Conservation (phyloP, 37 sponge, comb jelly and placozoan genomes). For the Halisarca cf. caerulea region DNA sequence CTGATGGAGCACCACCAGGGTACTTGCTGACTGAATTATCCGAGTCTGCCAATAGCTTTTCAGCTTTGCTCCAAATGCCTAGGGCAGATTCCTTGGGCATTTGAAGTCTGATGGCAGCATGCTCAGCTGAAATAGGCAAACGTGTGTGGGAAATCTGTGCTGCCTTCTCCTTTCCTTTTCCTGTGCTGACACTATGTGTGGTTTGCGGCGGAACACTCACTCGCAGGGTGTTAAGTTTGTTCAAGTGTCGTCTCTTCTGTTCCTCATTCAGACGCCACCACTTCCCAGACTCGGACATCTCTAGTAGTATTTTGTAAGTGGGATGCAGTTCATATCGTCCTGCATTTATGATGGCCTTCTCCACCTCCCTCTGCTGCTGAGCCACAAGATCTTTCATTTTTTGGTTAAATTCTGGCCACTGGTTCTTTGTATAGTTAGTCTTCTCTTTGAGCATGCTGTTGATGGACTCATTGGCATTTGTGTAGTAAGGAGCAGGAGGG, state of each 20-base stretch:
- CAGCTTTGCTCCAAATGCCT: neutral
- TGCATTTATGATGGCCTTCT: neutral
- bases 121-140: neutral
- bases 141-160: too few relatives aligned
- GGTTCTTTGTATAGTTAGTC: neutral
- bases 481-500: neutral
- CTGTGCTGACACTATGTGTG: too few relatives aligned
- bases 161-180: too few relatives aligned
- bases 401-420: neutral
- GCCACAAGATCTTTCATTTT: neutral
- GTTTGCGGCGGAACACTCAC: too few relatives aligned
- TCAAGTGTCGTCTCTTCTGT: neutral
- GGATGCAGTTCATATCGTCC: neutral
- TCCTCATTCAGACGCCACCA: neutral
- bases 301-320: neutral
- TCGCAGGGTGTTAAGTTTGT: neutral
- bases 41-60: neutral
- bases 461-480: slow-evolving; percentile 16
- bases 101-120: neutral
- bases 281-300: neutral
- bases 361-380: neutral
- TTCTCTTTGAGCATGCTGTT: slow-evolving; percentile 18
- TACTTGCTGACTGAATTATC: neutral
- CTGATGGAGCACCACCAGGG: neutral
- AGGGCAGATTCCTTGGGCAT: neutral